Percentiles rank a stretch among this genome's conserved stretches.
Evolutionary conservation across 2,113 vertebrate genomes (phyloP).

Genomic region (Rhineura floridana): DNA sequence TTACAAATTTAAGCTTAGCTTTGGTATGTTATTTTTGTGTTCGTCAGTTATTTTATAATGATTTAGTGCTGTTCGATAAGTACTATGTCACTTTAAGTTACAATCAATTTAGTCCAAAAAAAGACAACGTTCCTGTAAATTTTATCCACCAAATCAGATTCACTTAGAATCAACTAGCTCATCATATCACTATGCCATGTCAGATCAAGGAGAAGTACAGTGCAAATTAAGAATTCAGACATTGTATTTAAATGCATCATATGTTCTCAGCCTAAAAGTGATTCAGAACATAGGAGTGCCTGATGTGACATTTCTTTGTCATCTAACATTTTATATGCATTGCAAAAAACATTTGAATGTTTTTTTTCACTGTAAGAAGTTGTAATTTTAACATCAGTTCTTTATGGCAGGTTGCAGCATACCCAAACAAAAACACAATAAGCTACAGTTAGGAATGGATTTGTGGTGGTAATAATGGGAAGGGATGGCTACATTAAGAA

Average conservation of each 20-base stretch:
- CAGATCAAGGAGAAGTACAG: slow-evolving; percentile 61
- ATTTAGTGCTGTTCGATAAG: slow-evolving; percentile 31
- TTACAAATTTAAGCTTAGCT: slow-evolving; percentile 16
- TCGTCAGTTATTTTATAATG: slow-evolving; percentile 42
- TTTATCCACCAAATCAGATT: slow-evolving; percentile 65
- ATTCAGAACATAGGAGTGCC: slow-evolving; percentile 31
- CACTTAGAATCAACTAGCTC: slow-evolving; percentile 72
- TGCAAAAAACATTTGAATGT: slow-evolving; percentile 48
- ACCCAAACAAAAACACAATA: slow-evolving; percentile 44
- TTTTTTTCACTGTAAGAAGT: slow-evolving; percentile 34
- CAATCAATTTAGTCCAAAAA: slow-evolving; percentile 62
- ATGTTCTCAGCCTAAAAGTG: slow-evolving; percentile 54
- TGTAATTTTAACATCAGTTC: slow-evolving; percentile 50
- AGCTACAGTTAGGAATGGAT: slow-evolving; percentile 39
- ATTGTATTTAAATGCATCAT: slow-evolving; percentile 59
- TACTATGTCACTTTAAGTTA: slow-evolving; percentile 55
- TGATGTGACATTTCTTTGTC: slow-evolving; percentile 56
- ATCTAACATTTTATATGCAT: slow-evolving; percentile 52
- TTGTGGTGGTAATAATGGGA: not conserved
- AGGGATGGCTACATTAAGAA: not conserved
- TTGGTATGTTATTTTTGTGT: not conserved
- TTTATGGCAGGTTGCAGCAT: slow-evolving; percentile 48
- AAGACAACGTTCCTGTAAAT: slow-evolving; percentile 68
- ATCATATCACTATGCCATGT: slow-evolving; percentile 68
- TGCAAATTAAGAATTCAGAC: slow-evolving; percentile 69